Evolutionary conservation across 2,797 vertebrate genomes (phyloP).

Genomic region (Lacerta agilis): DNA sequence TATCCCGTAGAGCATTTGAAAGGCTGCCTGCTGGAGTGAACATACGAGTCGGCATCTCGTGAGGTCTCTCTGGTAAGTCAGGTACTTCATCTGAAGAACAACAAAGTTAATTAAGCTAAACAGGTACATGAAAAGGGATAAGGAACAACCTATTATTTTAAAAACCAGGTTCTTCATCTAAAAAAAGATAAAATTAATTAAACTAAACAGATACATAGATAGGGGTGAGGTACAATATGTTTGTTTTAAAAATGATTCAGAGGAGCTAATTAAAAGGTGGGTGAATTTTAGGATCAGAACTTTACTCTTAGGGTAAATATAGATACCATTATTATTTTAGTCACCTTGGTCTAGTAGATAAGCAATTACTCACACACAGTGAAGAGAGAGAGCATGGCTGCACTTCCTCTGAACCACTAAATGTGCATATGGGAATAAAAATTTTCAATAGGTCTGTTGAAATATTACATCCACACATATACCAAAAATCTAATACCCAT

Average conservation of each 20-base stretch:
- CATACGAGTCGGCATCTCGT: slow-evolving; percentile 64
- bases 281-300: neutral
- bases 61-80: slow-evolving; percentile 65
- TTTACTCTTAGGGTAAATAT: neutral
- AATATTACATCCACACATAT: neutral
- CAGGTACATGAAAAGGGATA: neutral
- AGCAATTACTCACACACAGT: neutral
- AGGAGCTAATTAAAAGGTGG: neutral
- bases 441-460: neutral
- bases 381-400: neutral
- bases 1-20: slow-evolving; percentile 70
- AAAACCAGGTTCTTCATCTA: slow-evolving; percentile 76
- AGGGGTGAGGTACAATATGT: neutral
- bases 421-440: neutral
- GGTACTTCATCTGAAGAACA: slow-evolving; percentile 74
- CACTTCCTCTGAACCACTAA: neutral
- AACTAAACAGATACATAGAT: neutral
- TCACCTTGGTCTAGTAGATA: neutral
- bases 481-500: neutral
- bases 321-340: neutral
- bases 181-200: neutral
- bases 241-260: neutral
- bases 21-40: slow-evolving; percentile 72
- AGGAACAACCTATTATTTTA: neutral
- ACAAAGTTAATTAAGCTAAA: neutral